phyloP scores from a whole-genome alignment of 2,113 vertebrate species.

The Misgurnus mizolepis region DNA sequence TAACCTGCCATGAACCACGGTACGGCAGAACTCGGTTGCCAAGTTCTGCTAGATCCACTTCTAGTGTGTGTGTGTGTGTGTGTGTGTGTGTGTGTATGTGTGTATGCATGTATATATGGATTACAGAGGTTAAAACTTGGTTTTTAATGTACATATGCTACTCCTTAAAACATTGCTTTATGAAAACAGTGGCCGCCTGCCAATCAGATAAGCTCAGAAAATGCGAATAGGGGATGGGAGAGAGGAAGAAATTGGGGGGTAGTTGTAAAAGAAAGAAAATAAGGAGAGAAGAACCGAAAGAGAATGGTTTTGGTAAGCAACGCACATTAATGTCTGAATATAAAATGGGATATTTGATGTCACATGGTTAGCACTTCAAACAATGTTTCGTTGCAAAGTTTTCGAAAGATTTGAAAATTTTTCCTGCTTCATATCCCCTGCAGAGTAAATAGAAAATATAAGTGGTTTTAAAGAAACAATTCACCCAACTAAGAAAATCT shows the following conservation, averaged over 20 bases:
- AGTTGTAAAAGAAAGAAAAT: conserved; percentile 5
- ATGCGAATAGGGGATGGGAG: conserved; percentile 60
- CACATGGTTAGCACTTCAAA: neutral
- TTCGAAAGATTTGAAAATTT: neutral
- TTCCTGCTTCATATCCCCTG: neutral
- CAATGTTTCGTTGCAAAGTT: neutral
- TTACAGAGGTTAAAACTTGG: conserved; percentile 51
- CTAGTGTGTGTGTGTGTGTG: conserved; percentile 46
- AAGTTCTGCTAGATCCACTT: conserved; percentile 53
- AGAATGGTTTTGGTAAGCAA: conserved; percentile 5
- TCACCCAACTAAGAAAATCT: too few relatives aligned
- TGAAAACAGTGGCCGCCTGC: conserved; percentile 76
- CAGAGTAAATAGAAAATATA: neutral
- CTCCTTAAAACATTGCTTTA: conserved; percentile 77
- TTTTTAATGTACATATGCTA: conserved; percentile 79
- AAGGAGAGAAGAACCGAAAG: conserved; percentile 46
- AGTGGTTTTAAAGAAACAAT: neutral
- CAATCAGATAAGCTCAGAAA: conserved; percentile 76
- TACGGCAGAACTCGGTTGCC: conserved; percentile 51
- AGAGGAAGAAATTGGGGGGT: conserved; percentile 41
- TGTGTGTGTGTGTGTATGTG: conserved; percentile 15
- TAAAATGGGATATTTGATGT: neutral
- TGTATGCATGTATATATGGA: conserved; percentile 42
- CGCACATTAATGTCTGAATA: neutral
- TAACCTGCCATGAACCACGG: conserved; percentile 51